These are phyloP conservation scores for Pseudorhombus dupliciocellatus DNA, from an alignment of 2,113 vertebrate species.

Conservation along the genomic window DNA sequence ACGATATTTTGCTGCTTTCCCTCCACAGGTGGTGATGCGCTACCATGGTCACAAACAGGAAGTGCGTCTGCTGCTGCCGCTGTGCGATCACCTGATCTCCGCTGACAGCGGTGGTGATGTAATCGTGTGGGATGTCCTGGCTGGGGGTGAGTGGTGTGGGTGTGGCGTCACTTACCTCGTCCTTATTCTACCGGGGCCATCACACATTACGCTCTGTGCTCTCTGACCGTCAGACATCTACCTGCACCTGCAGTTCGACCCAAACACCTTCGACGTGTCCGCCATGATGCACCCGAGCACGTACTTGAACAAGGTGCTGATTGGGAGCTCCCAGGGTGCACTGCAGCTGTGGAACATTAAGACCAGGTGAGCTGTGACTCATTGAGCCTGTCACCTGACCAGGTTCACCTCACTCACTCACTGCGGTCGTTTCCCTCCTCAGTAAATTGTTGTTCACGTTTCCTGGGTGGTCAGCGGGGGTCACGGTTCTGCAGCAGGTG, in stretches of 20 bases:
- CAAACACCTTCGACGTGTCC: conserved; percentile 86
- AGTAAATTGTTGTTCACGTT: conserved; percentile 93
- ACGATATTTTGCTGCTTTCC: neutral
- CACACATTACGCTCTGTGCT: conserved; percentile 31
- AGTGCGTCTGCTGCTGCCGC: conserved; percentile 89
- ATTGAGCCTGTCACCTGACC: neutral
- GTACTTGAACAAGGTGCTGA: conserved; percentile 96
- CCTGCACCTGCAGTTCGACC: conserved; percentile 89
- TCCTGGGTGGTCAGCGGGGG: conserved; percentile 86
- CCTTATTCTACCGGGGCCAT: neutral
- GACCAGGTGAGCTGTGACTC: conserved; percentile 81
- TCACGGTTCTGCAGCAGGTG: conserved; percentile 83
- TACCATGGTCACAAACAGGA: conserved; percentile 89
- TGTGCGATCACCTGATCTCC: conserved; percentile 94
- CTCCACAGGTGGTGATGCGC: conserved; percentile 86
- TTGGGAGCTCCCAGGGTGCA: conserved; percentile 92
- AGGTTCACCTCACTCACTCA: neutral
- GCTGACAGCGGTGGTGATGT: conserved; percentile 87
- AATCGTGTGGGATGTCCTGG: conserved; percentile 91
- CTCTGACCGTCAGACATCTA: conserved; percentile 86
- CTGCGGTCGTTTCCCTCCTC: conserved; percentile 2
- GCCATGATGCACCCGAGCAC: conserved; percentile 94
- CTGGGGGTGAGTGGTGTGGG: conserved; percentile 49
- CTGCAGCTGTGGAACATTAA: conserved; percentile 98
- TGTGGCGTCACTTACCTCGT: neutral